Base-by-base conservation (phyloP, 2,888 invertebrate species). In the Apoderus coryli region DNA sequence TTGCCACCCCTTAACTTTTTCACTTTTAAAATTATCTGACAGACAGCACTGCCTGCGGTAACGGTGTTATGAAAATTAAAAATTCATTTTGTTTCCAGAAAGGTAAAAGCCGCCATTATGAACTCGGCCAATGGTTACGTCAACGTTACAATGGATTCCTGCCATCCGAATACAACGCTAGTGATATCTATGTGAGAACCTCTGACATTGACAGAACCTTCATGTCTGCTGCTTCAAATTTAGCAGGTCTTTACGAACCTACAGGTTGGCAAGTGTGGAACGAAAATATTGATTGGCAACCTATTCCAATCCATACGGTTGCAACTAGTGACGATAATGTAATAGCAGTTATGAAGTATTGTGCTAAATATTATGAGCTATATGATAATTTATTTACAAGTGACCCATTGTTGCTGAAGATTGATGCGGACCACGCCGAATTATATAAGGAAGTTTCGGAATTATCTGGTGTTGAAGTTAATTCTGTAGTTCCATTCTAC, bases 141-240 rank as follows among this genome's bases (percentile, higher is more conserved):
- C n/a, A n/a, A n/a, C n/a, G n/a, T n/a, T n/a, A n/a, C 54, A 52
- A 59, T 23, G 61, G 70, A 43, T 63, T 75, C 26, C 36, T 74
- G 5, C 59, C 60, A 14, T 43, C 50, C 2, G 47, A 44, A 6
- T 77, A 73, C 46, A 57, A 62, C 10, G 51, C 49, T 10, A 53
- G 61, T 16, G 61, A 71, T 47, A 60, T 76, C 22, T 59, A 59
- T 42, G 56, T 76, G 2, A 56, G 63, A 31, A 79, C 84, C 27
- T 84, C 88, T 1, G 80, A 86, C 57, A 72, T 76, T 12, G 85
- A 90, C 57, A 70, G 90, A 15, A 84, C 88, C 1, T 57, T 89
- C 4, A 84, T 82, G 78, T 85, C 84, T 36, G 89, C 82, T 0
- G 66, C 75, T 47, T 64, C 74, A 2, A 75, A 81, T 52, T 61